Evolutionary conservation across 2,113 vertebrate species (phyloP), one percentile per base, ranked within the genome.

Genomic region (Alaudala cheleensis): DNA sequence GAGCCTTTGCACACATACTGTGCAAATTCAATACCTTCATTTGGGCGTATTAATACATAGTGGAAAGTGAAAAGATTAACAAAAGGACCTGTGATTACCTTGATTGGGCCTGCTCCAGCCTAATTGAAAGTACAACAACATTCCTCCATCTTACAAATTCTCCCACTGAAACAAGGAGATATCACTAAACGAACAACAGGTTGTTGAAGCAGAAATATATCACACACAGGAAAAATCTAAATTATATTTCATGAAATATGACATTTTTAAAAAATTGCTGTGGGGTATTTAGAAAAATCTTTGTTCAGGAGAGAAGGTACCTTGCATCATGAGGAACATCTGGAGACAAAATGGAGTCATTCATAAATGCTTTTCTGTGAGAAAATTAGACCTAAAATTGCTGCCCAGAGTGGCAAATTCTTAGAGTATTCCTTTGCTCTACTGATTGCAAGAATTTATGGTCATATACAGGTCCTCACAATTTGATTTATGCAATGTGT

Each of bases 381-480:
- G 74, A 76, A 88, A 92, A 91, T 81, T 40, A 87, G 37, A 87
- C 39, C 58, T 20, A 29, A 93, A 93, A 77, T 82, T 78, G 61
- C 39, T 92, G 71, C 58, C 28, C 78, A 26, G 58, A 76, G 56
- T 76, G 40, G 23, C 62, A 91, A 65, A 37, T 67, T 57, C 72
- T 92, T 56, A 29, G 85, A 77, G 29, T 49, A 60, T 62, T 86
- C 53, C 18, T 95, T 86, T 66, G n/a, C 82, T 79, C 57, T 33
- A 56, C 62, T 82, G 73, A 86, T 81, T 91, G 42, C 57, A 85
- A 58, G 42, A 89, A 89, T 83, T 93, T 64, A 56, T 25, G 24
- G 77, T 65, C 62, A 34, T 31, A 37, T 50, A 40, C 33, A 81
- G 22, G 14, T 58, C 31, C 62, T 83, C 51, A 40, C 28, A 86